Percentiles rank a stretch among this genome's conserved stretches.
Conservation (phyloP, 2,888 invertebrate species). For the Callyntrura sp. region DNA sequence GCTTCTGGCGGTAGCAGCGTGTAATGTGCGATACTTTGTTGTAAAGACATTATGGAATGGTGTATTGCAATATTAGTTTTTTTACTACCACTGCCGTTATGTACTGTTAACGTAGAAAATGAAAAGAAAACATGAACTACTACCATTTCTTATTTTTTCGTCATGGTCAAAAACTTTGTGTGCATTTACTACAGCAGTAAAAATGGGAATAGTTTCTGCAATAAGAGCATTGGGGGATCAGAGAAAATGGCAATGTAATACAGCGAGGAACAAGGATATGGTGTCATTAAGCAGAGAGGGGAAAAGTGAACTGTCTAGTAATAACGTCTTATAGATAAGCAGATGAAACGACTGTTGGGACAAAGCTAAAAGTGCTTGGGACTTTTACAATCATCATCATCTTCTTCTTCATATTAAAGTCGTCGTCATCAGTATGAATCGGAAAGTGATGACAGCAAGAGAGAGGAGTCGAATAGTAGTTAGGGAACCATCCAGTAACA, state of each 20-base stretch:
- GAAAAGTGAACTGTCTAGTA: neutral
- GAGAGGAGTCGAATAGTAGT: neutral
- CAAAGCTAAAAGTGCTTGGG: conserved; percentile 13
- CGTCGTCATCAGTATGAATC: neutral
- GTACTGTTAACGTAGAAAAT: neutral
- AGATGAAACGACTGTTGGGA: conserved; percentile 38
- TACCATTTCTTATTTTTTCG: neutral
- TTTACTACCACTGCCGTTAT: conserved; percentile 34
- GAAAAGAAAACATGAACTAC: conserved; percentile 23
- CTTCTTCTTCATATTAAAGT: too few relatives aligned
- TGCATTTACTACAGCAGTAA: conserved; percentile 31
- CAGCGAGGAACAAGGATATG: conserved; percentile 16
- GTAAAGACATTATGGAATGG: neutral
- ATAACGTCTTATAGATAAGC: conserved; percentile 22
- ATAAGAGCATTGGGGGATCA: conserved; percentile 49
- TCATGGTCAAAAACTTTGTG: conserved; percentile 50
- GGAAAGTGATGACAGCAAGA: conserved; percentile 54
- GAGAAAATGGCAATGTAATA: conserved; percentile 50
- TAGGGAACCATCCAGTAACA: neutral
- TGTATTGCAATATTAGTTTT: neutral
- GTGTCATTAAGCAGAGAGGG: conserved; percentile 44
- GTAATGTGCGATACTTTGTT: neutral
- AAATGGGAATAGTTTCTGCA: conserved; percentile 52
- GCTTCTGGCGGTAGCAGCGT: too few relatives aligned
- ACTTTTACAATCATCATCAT: conserved; percentile 12